Conservation (phyloP, 2,797 vertebrate species). For the Anguilla obscura region DNA sequence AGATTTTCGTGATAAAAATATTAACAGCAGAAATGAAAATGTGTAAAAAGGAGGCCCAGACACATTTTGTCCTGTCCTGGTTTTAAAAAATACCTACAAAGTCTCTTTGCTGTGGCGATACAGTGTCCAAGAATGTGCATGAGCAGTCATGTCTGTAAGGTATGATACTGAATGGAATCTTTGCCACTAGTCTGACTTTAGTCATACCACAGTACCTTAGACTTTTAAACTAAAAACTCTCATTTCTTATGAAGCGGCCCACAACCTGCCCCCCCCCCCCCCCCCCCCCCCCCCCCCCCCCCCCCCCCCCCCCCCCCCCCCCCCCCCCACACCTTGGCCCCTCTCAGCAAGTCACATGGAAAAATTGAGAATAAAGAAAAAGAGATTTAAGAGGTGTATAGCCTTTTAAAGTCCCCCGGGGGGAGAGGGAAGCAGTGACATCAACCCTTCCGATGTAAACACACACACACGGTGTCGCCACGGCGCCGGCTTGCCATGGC, state of each 20-base stretch:
- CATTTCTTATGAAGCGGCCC: constrained; percentile 25
- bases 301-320: constrained; percentile 36
- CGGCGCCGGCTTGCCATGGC: constrained; percentile 62
- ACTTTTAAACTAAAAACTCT: constrained; percentile 15
- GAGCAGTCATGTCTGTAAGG: not conserved
- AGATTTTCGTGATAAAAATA: not conserved
- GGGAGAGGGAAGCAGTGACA: constrained; percentile 65
- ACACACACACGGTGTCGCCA: constrained; percentile 67
- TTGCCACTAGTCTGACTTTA: not conserved
- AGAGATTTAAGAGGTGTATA: constrained; percentile 41
- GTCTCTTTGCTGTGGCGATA: not conserved
- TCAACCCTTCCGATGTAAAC: constrained; percentile 75
- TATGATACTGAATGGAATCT: not conserved
- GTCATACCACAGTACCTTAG: constrained; percentile 7
- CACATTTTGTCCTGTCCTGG: not conserved
- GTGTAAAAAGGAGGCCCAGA: not conserved
- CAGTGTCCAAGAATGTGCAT: not conserved
- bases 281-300: constrained; percentile 29
- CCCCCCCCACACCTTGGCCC: constrained; percentile 29
- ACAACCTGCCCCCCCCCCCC: constrained; percentile 35
- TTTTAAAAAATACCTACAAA: not conserved
- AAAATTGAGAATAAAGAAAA: constrained; percentile 36
- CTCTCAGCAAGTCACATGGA: constrained; percentile 35
- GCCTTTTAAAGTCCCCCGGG: constrained; percentile 63
- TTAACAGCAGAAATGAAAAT: not conserved